phyloP scores from a whole-genome alignment of 2,888 invertebrate species.

The Clepsis dumicolana region DNA sequence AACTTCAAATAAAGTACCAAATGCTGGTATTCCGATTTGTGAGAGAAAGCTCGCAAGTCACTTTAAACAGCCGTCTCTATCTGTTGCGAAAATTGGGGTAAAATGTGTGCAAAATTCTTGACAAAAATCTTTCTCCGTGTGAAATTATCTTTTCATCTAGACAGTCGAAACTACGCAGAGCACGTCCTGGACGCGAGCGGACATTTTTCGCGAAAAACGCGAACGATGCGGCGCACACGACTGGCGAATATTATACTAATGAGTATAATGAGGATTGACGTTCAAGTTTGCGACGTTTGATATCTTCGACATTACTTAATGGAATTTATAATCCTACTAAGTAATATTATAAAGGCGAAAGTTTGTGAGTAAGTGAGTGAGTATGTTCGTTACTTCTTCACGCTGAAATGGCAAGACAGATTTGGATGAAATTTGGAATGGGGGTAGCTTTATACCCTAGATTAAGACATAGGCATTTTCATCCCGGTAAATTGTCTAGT shows the following conservation, averaged over 20 bases:
- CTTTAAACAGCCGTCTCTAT: not conserved
- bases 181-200: slow-evolving; percentile 24
- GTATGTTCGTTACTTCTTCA: too few relatives aligned
- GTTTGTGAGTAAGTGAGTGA: too few relatives aligned
- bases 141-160: slow-evolving; percentile 17
- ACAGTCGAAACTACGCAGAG: slow-evolving; percentile 26
- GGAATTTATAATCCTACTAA: not conserved
- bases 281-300: not conserved
- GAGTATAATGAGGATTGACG: slow-evolving; percentile 31
- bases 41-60: not conserved
- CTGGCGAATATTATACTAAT: slow-evolving; percentile 18
- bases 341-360: too few relatives aligned
- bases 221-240: slow-evolving; percentile 32
- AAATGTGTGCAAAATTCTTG: not conserved
- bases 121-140: not conserved
- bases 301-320: not conserved
- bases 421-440: too few relatives aligned
- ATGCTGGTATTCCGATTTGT: too few relatives aligned
- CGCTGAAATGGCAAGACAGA: too few relatives aligned
- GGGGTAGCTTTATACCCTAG: too few relatives aligned
- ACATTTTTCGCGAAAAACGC: slow-evolving; percentile 27
- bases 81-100: not conserved
- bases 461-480: too few relatives aligned
- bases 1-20: not conserved
- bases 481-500: too few relatives aligned